These are phyloP conservation scores for Leptopilina clavipes DNA, from an alignment of 1,140 invertebrate genomes.

Conservation along the genomic window DNA sequence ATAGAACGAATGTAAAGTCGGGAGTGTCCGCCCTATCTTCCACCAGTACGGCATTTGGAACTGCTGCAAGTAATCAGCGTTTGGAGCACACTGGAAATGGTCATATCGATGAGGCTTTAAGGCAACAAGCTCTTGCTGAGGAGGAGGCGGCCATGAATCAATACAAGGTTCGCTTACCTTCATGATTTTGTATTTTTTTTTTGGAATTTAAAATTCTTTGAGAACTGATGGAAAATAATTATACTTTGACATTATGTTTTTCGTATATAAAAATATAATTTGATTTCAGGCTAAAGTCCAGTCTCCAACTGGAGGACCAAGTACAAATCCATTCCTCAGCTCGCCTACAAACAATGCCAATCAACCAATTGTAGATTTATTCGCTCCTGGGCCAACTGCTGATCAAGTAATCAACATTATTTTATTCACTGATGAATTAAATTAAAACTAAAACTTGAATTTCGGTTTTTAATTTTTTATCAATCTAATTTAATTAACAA, in stretches of 20 bases:
- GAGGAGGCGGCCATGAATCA: slow-evolving; percentile 96
- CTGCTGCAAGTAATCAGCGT: slow-evolving; percentile 84
- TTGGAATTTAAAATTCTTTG: no score
- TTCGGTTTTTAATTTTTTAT: no score
- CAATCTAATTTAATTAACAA: no score
- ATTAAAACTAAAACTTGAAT: not conserved
- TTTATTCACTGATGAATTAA: slow-evolving; percentile 17
- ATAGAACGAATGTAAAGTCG: slow-evolving; percentile 91
- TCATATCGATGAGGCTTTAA: slow-evolving; percentile 88
- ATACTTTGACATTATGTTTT: not conserved
- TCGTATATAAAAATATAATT: slow-evolving; percentile 33
- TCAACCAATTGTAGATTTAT: slow-evolving; percentile 87
- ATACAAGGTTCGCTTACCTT: slow-evolving; percentile 86
- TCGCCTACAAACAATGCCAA: slow-evolving; percentile 74
- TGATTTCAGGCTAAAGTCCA: slow-evolving; percentile 83
- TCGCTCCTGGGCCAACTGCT: slow-evolving; percentile 78
- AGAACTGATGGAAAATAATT: no score
- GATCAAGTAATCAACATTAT: slow-evolving; percentile 63
- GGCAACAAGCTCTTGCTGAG: slow-evolving; percentile 92
- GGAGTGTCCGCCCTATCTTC: slow-evolving; percentile 92
- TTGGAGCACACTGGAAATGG: slow-evolving; percentile 82
- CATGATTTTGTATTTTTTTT: no score
- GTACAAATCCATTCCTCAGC: slow-evolving; percentile 91
- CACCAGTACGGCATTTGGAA: slow-evolving; percentile 90
- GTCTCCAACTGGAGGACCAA: slow-evolving; percentile 81